Conservation (phyloP, 2,797 vertebrate genomes). For the Pangasius krempfi region DNA sequence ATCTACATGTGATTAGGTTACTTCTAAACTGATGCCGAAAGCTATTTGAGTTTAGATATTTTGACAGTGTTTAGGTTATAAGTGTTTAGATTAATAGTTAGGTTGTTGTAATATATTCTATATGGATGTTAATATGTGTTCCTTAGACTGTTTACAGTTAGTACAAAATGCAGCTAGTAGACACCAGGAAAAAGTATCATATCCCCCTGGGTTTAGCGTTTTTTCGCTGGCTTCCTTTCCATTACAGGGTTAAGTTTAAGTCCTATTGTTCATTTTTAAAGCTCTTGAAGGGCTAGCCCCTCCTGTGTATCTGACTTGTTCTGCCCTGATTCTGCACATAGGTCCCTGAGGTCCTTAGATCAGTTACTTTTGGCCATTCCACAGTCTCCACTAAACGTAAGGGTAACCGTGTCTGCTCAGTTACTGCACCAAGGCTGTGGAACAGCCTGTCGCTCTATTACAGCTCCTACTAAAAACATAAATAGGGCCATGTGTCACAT, state of each 20-base stretch:
- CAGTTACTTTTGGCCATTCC: constrained; percentile 17
- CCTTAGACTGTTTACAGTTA: not conserved
- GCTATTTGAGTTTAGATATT: not conserved
- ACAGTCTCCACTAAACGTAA: not conserved
- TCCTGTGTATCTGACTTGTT: constrained; percentile 13
- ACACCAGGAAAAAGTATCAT: not conserved
- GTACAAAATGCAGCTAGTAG: not conserved
- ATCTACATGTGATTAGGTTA: not conserved
- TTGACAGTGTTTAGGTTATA: not conserved
- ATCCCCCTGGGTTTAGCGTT: not conserved
- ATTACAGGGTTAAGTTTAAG: not conserved
- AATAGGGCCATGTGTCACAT: not conserved
- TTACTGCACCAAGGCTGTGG: not conserved
- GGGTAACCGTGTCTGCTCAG: not conserved
- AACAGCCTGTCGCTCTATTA: constrained; percentile 9
- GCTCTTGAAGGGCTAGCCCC: not conserved
- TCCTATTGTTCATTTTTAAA: not conserved
- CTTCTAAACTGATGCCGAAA: not conserved
- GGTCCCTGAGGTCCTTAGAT: constrained; percentile 11
- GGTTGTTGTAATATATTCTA: not conserved
- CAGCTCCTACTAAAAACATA: not conserved
- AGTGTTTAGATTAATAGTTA: not conserved
- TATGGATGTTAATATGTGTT: not conserved
- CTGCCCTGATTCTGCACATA: not conserved
- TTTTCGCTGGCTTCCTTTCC: not conserved